Conservation (phyloP, 2,797 vertebrate genomes). For the Rhincodon typus region DNA sequence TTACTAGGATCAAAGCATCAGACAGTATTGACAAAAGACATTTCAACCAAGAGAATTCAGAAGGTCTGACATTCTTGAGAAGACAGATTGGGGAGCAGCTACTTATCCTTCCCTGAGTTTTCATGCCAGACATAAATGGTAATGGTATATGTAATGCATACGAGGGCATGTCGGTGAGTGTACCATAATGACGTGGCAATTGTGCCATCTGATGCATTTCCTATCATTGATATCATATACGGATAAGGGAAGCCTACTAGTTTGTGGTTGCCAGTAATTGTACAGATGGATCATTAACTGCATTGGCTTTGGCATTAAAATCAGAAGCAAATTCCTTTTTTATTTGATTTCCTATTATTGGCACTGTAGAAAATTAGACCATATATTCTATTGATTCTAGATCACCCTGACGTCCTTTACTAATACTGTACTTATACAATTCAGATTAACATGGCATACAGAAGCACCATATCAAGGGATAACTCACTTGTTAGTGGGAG, state of each 20-base stretch:
- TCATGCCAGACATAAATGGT: background rate
- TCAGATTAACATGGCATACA: background rate
- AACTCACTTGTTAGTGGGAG: background rate
- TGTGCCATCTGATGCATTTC: background rate
- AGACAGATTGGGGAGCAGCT: background rate
- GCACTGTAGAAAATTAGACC: background rate
- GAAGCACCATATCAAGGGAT: background rate
- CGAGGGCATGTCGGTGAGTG: background rate
- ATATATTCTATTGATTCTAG: background rate
- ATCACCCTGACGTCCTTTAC: background rate
- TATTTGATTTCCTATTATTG: background rate
- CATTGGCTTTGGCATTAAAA: background rate
- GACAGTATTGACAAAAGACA: background rate
- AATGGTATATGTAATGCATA: background rate
- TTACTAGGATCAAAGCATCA: background rate
- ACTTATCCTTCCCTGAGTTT: background rate
- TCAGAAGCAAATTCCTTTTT: background rate
- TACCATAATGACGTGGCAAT: background rate
- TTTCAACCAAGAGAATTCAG: background rate
- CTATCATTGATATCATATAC: no score
- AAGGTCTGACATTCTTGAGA: background rate
- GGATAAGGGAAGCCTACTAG: background rate
- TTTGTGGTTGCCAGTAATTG: background rate
- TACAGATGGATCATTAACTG: no score
- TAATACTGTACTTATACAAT: background rate